A percentile compares a stretch with the other conserved stretches of the same genome.
phyloP scores from a whole-genome alignment of 2,888 invertebrate species.

The Allophyes oxyacanthae region DNA sequence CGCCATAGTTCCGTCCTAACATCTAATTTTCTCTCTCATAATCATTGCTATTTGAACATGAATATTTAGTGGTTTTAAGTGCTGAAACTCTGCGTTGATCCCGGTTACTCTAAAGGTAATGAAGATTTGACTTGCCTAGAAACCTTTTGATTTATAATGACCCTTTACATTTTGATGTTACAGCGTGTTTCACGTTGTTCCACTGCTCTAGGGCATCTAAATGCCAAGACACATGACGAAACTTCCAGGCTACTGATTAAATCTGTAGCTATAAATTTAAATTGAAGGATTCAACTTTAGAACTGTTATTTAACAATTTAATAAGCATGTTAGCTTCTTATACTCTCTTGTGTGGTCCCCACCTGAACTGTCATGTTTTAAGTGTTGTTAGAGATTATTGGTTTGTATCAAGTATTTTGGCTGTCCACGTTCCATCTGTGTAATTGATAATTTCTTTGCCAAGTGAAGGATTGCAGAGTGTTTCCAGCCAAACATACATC shows the following conservation, averaged over 20 bases:
- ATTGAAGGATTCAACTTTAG: conserved; percentile 11
- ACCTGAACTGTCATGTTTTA: too few relatives aligned
- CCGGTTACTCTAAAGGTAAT: neutral
- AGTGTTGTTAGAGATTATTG: too few relatives aligned
- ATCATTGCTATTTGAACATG: too few relatives aligned
- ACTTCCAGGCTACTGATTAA: conserved; percentile 36
- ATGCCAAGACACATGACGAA: conserved; percentile 45
- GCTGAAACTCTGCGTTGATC: neutral
- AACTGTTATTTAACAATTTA: neutral
- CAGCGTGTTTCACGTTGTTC: conserved; percentile 21
- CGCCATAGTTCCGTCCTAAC: too few relatives aligned
- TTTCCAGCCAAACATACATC: too few relatives aligned
- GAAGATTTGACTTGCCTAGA: conserved; percentile 13
- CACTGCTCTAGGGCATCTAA: conserved; percentile 42
- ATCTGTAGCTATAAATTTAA: conserved; percentile 22
- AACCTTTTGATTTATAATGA: conserved; percentile 33
- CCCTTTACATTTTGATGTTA: conserved; percentile 38
- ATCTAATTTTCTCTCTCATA: too few relatives aligned
- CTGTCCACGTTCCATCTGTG: too few relatives aligned
- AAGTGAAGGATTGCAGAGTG: too few relatives aligned
- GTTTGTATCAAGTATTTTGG: too few relatives aligned
- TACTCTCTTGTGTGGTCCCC: neutral
- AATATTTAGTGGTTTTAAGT: too few relatives aligned
- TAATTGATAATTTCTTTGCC: too few relatives aligned
- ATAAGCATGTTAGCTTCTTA: neutral